Evolutionary conservation across 2,113 vertebrate genomes (phyloP).

Genomic region (Oryzias celebensis): DNA sequence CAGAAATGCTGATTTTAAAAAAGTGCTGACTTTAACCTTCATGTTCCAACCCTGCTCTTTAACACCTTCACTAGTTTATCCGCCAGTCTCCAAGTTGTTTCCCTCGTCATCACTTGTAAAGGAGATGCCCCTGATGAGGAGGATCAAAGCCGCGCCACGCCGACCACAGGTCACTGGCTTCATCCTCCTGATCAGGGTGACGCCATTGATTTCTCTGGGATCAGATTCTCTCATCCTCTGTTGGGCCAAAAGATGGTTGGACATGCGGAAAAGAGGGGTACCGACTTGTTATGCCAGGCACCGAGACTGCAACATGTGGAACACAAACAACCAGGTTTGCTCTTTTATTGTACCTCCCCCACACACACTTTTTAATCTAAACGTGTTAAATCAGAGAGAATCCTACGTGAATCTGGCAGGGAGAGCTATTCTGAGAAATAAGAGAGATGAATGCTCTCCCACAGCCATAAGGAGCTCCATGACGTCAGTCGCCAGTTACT

Average conservation of each 20-base stretch:
- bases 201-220: conserved; percentile 61
- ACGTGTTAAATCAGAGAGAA: conserved; percentile 40
- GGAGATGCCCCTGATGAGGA: conserved; percentile 56
- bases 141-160: conserved; percentile 61
- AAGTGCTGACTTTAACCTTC: conserved; percentile 30
- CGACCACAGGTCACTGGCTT: conserved; percentile 55
- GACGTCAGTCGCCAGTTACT: conserved; percentile 68
- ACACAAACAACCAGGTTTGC: conserved; percentile 18
- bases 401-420: conserved; percentile 41
- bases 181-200: conserved; percentile 46
- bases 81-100: conserved; percentile 34
- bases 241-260: conserved; percentile 34
- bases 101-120: conserved; percentile 58
- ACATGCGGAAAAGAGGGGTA: conserved; percentile 35
- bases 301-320: conserved; percentile 39
- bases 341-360: neutral
- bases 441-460: conserved; percentile 54
- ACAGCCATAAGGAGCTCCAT: conserved; percentile 62
- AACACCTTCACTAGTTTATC: conserved; percentile 27
- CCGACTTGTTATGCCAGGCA: conserved; percentile 50
- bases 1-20: no score
- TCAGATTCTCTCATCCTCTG: conserved; percentile 35
- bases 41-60: conserved; percentile 29
- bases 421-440: conserved; percentile 53
- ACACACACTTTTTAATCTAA: conserved; percentile 29